Evolutionary conservation across 1,140 invertebrate species (phyloP).

Genomic region (Polypedilum vanderplanki): DNA sequence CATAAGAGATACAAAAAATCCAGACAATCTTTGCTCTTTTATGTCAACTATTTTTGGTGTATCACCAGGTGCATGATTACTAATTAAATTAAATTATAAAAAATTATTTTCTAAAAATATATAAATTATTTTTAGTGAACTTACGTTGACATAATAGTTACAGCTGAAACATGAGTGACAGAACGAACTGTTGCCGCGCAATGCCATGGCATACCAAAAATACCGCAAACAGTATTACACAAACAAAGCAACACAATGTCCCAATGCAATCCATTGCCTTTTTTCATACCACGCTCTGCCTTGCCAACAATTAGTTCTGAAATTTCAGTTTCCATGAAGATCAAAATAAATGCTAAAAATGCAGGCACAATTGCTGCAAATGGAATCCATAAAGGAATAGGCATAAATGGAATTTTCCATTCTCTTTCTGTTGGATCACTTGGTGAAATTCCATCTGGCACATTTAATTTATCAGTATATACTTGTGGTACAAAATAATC

Average conservation of each 20-base stretch:
- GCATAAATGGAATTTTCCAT: slow-evolving; percentile 70
- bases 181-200: slow-evolving; percentile 86
- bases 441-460: slow-evolving; percentile 72
- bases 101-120: neutral
- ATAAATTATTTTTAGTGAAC: neutral
- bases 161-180: slow-evolving; percentile 77
- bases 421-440: slow-evolving; percentile 56
- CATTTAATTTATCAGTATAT: slow-evolving; percentile 74
- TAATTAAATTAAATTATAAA: slow-evolving; percentile 32
- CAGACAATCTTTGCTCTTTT: slow-evolving; percentile 70
- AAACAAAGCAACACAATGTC: slow-evolving; percentile 79
- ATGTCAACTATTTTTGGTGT: slow-evolving; percentile 83
- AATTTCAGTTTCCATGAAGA: slow-evolving; percentile 93
- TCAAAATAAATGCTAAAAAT: slow-evolving; percentile 80
- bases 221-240: slow-evolving; percentile 64
- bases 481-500: slow-evolving; percentile 64
- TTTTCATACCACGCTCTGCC: slow-evolving; percentile 76
- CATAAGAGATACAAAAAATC: slow-evolving; percentile 61
- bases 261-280: slow-evolving; percentile 86
- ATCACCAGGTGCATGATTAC: slow-evolving; percentile 84
- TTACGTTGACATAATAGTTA: slow-evolving; percentile 70
- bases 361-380: slow-evolving; percentile 72
- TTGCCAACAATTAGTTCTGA: slow-evolving; percentile 87
- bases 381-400: slow-evolving; percentile 63
- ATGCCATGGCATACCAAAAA: slow-evolving; percentile 84